phyloP scores from a whole-genome alignment of 2,113 vertebrate species.

The Mola mola region DNA sequence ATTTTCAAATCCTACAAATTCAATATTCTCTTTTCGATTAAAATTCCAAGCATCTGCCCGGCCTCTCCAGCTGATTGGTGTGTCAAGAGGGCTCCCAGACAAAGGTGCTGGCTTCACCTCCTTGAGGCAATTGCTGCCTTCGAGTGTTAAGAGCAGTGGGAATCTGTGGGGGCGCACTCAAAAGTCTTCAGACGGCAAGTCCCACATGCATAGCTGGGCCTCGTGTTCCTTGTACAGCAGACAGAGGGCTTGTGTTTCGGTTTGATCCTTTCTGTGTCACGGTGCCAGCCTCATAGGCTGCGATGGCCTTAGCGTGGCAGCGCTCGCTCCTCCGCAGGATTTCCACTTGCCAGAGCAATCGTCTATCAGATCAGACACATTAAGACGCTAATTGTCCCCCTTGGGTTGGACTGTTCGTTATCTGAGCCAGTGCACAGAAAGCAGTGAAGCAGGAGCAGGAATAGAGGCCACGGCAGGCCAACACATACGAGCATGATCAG shows the following conservation, averaged over 20 bases:
- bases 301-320: conserved; percentile 9
- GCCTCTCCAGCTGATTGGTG: conserved; percentile 58
- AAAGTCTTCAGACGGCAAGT: conserved; percentile 50
- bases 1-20: conserved; percentile 71
- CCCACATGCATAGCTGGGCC: conserved; percentile 37
- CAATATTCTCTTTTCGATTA: conserved; percentile 70
- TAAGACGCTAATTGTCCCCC: conserved; percentile 74
- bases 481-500: conserved; percentile 48
- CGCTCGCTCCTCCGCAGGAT: conserved; percentile 45
- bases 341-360: conserved; percentile 44
- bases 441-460: conserved; percentile 45
- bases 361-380: conserved; percentile 72
- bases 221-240: conserved; percentile 35
- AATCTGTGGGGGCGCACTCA: conserved; percentile 39
- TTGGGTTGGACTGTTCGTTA: conserved; percentile 65
- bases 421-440: conserved; percentile 57
- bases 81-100: conserved; percentile 56
- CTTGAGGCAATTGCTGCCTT: conserved; percentile 50
- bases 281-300: conserved; percentile 26
- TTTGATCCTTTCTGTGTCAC: conserved; percentile 46
- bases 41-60: conserved; percentile 51
- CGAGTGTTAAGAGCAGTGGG: conserved; percentile 53
- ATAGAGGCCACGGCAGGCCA: conserved; percentile 38
- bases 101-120: conserved; percentile 48
- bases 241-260: conserved; percentile 48